Conservation (phyloP, 2,113 vertebrate genomes). For the Pseudorhombus dupliciocellatus region DNA sequence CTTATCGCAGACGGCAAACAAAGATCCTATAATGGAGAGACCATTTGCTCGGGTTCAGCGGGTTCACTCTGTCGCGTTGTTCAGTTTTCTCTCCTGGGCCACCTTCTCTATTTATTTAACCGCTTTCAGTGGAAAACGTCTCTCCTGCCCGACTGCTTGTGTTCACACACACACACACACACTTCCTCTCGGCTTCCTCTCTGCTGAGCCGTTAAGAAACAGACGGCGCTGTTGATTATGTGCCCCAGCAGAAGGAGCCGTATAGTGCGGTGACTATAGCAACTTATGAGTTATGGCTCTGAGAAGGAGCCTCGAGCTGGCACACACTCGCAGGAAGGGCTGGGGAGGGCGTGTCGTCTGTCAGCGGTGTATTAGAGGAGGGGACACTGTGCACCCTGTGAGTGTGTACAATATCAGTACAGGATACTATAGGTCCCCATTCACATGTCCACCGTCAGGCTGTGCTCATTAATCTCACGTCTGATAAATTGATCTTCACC, state of each 20-base stretch:
- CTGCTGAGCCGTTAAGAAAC: constrained; percentile 63
- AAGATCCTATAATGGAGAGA: neutral
- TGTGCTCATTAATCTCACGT: constrained; percentile 75
- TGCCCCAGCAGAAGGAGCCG: constrained; percentile 41
- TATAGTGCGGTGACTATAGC: constrained; percentile 36
- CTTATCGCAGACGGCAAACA: neutral
- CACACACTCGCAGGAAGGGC: constrained; percentile 16
- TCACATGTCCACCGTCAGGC: constrained; percentile 19
- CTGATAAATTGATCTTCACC: no score
- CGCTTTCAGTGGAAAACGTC: constrained; percentile 53
- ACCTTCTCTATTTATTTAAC: constrained; percentile 58
- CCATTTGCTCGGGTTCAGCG: constrained; percentile 39
- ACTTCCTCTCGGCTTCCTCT: constrained; percentile 72
- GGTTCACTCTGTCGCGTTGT: constrained; percentile 44
- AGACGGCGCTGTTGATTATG: constrained; percentile 18
- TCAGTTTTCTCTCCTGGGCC: constrained; percentile 38
- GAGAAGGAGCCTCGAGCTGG: constrained; percentile 37
- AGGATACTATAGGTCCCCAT: constrained; percentile 51
- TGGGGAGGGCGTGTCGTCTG: constrained; percentile 4
- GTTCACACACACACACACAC: constrained; percentile 38
- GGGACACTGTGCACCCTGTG: constrained; percentile 10
- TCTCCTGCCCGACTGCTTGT: constrained; percentile 36
- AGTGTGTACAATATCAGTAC: constrained; percentile 1
- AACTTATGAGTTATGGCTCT: constrained; percentile 59
- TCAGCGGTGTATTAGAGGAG: constrained; percentile 19